A percentile compares a stretch with the other conserved stretches of the same genome.
Evolutionary conservation across 2,888 invertebrate species (phyloP).

Genomic region (Pollenia angustigena): DNA sequence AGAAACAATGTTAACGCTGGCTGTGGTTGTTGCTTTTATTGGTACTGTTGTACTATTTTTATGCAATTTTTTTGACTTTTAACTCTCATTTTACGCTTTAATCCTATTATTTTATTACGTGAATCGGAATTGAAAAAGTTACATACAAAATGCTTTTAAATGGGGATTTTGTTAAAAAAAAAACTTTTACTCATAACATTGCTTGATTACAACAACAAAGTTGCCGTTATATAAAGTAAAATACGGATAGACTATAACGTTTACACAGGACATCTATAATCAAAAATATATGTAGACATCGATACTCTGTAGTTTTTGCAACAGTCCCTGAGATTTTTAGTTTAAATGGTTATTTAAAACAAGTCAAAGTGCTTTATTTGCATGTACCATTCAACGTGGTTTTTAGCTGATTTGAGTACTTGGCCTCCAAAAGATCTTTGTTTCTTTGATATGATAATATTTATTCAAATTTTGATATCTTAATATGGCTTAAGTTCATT

Average conservation of each 20-base stretch:
- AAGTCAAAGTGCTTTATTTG: too few relatives aligned
- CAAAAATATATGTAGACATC: too few relatives aligned
- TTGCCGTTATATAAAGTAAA: background rate
- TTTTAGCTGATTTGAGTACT: too few relatives aligned
- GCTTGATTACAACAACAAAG: slow-evolving; percentile 29
- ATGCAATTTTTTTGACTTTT: slow-evolving; percentile 63
- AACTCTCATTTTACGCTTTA: slow-evolving; percentile 75
- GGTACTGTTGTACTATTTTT: slow-evolving; percentile 28
- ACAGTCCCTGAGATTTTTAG: too few relatives aligned
- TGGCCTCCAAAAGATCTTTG: too few relatives aligned
- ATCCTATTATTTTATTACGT: slow-evolving; percentile 79
- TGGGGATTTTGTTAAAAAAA: slow-evolving; percentile 60
- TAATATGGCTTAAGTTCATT: too few relatives aligned
- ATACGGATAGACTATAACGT: too few relatives aligned
- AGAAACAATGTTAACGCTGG: slow-evolving; percentile 45
- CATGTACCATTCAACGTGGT: too few relatives aligned
- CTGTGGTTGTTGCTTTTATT: background rate
- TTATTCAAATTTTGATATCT: too few relatives aligned
- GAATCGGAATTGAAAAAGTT: slow-evolving; percentile 76
- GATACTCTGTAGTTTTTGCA: too few relatives aligned
- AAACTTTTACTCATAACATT: slow-evolving; percentile 64
- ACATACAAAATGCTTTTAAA: slow-evolving; percentile 42
- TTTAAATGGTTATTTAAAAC: too few relatives aligned
- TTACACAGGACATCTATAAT: background rate
- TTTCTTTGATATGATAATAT: too few relatives aligned